Base-by-base conservation (phyloP, 64 coral and sea anemone species). In the Dendrophyllia cribrosa region DNA sequence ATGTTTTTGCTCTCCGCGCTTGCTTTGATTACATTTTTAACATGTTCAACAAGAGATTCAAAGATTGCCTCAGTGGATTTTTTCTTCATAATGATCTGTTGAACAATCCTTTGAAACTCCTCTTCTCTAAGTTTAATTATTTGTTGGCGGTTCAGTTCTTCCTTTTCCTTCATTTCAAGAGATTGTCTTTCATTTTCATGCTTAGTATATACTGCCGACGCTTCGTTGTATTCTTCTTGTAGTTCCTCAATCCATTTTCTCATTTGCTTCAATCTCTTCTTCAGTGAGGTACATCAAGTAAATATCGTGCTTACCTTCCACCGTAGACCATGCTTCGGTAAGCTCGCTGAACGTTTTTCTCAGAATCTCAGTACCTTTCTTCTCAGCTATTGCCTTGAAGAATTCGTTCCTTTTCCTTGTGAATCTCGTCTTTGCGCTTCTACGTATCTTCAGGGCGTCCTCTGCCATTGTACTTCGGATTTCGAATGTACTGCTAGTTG, bases 381-480 rank as follows among this genome's bases (percentile, higher is more conserved):
- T 79, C 3, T 80, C 82, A 5, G 74, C 63, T 9, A 91, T 83
- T 23, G 89, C 73, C 62, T 90, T 90, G 8, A 86, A 10, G n/a
- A 95, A 86, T 14, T 90, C 93, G 23, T 86, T 90, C 59, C 24
- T 20, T 51, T 95, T 95, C 70, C 93, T 95, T 79, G 93, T 95
- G 59, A 95, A 95, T 46, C 72, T 71, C 78, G 88, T 9, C 50
- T 78, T 95, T 45, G 93, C 80, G 6, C 81, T 68, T 7, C 16
- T 64, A 63, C 93, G 43, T 34, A 90, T 70, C 22, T 77, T 90
- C 59, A 80, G 90, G 20, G 93, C 93, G 60, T 95, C 93, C 87
- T 95, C 82, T 4, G 88, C 87, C 87, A 95, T 95, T 48, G 63
- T 62, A 2, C 14, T 7, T n/a, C 70, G 90, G 90, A 58, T 86